Base-by-base conservation (phyloP, 2,888 invertebrate genomes). In the Conops quadrifasciatus region DNA sequence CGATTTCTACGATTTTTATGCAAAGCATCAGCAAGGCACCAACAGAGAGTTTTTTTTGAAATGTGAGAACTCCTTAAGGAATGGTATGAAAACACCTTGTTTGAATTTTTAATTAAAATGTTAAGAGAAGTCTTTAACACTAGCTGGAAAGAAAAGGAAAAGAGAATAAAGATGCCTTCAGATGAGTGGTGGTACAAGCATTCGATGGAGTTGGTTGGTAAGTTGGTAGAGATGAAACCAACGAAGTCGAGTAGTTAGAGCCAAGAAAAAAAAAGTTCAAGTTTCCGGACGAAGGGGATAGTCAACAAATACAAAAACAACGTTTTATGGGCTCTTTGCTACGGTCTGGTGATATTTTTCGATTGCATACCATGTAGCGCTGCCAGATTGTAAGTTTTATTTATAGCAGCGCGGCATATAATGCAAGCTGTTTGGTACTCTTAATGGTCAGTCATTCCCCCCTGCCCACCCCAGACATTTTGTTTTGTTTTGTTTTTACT, bases 31-130 rank as follows among this genome's bases (percentile, higher is more conserved):
- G 9, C 36, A 36, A 36, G 4, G 28, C 21, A 21, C 58, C 58
- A 58, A 24, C 56, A 16, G 58, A 24, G 5, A 26, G 16, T 2
- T 56, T 36, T 36, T 56, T 26, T 58, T 24, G 30, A 51, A 65
- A 51, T 65, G 28, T 19, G 65, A 65, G 65, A 28, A 63, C 28
- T 36, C 30, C 65, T 49, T 21, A 21, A 65, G 28, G 49, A 30
- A 16, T 21, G 64, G 26, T 47, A 26, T 1, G 30, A 49, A 65
- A 65, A 51, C 65, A 65, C n/a, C 51, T 65, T 65, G 65, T 65
- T 65, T 65, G 65, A n/a, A 30, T 51, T 65, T 63, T 65, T 65
- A 65, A 65, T 65, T 65, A 65, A 65, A 65, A 65, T 65, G 65
- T 65, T 63, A 51, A 51, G 30, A 65, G 65, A 65, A 47, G 65